phyloP scores from a whole-genome alignment of 37 sponge, comb jelly and placozoan species.

The Dysidea cf. avara region DNA sequence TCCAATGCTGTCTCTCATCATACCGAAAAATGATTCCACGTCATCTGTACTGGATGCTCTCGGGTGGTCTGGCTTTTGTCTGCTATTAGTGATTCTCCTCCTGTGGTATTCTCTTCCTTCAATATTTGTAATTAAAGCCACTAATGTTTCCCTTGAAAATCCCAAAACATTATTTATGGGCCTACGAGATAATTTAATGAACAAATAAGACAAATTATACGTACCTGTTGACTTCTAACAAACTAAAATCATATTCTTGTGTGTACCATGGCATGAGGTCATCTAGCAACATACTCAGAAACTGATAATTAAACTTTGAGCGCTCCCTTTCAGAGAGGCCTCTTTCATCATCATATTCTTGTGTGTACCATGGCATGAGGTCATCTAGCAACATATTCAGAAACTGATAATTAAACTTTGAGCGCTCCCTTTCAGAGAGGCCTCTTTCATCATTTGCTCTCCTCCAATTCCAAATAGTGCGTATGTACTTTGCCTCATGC shows the following conservation, averaged over 20 bases:
- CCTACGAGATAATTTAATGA: too few species aligned
- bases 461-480: constrained; percentile 23
- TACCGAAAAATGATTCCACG: constrained; percentile 27
- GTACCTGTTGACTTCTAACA: too few species aligned
- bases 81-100: constrained; percentile 1
- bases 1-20: constrained; percentile 18
- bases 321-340: constrained; percentile 24
- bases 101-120: constrained; percentile 31
- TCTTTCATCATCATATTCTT: too few species aligned
- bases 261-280: constrained; percentile 41
- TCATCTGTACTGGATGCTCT: constrained; percentile 45
- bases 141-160: too few species aligned
- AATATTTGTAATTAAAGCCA: constrained; percentile 27
- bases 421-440: constrained; percentile 19
- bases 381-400: constrained; percentile 28
- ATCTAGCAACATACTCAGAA: constrained; percentile 25
- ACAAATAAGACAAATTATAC: too few species aligned
- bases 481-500: constrained; percentile 29
- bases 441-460: constrained; percentile 38
- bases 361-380: constrained; percentile 36
- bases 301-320: constrained; percentile 16
- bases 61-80: constrained; percentile 24
- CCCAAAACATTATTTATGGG: background rate
- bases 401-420: constrained; percentile 18
- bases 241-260: too few species aligned